phyloP scores from a whole-genome alignment of 2,113 vertebrate genomes.

The Ceuthmochares aereus region DNA sequence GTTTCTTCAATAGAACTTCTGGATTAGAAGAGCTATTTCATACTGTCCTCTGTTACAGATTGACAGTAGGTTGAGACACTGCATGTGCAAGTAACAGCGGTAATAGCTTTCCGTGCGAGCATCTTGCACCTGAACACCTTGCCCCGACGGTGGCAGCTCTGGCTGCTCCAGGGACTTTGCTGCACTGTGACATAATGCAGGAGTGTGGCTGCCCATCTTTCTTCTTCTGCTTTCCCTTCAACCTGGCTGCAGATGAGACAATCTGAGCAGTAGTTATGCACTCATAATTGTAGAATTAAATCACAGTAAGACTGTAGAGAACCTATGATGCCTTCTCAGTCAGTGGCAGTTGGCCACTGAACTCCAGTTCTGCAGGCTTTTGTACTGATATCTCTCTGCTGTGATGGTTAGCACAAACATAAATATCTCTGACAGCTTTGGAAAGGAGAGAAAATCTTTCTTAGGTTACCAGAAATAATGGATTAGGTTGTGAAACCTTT shows the following conservation, averaged over 20 bases:
- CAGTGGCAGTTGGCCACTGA: not conserved
- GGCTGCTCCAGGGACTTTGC: not conserved
- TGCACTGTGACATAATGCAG: fast-evolving
- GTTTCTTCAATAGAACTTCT: not conserved
- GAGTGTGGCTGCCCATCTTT: not conserved
- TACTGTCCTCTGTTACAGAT: not conserved
- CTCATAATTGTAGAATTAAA: not conserved
- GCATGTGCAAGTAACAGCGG: not conserved
- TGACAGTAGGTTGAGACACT: not conserved
- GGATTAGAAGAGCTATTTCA: not conserved
- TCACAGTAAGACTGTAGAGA: not conserved
- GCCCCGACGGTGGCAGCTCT: not conserved
- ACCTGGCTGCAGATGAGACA: not conserved
- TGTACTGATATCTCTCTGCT: not conserved
- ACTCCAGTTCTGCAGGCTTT: not conserved
- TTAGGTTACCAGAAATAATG: constrained; percentile 59
- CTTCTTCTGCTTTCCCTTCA: not conserved
- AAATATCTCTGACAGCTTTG: not conserved
- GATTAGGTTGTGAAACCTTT: constrained; percentile 47
- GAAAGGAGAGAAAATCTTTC: not conserved
- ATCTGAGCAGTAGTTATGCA: not conserved
- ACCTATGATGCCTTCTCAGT: not conserved
- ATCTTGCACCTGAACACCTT: not conserved
- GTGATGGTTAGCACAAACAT: not conserved
- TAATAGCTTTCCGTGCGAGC: not conserved